These are phyloP conservation scores for Pseudoatta argentina DNA, from an alignment of 1,140 invertebrate genomes.

Conservation along the genomic window DNA sequence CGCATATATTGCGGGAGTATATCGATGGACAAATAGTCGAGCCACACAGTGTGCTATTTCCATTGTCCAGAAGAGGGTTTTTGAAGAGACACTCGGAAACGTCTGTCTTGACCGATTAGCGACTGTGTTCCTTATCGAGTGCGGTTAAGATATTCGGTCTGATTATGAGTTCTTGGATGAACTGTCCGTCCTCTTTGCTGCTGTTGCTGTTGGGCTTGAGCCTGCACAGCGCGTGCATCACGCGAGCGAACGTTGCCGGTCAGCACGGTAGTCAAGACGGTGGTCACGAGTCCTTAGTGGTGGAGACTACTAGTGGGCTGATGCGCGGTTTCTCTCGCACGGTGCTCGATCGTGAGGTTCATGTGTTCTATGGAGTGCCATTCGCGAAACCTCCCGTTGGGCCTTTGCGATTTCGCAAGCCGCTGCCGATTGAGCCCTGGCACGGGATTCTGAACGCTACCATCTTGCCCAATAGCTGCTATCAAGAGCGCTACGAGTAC, in stretches of 20 bases:
- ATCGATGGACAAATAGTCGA: neutral
- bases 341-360: conserved; percentile 93
- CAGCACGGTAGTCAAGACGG: conserved; percentile 71
- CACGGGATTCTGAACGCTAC: conserved; percentile 93
- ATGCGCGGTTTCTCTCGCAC: conserved; percentile 92
- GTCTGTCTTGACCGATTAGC: neutral
- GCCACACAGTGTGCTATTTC: neutral
- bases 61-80: neutral
- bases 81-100: neutral
- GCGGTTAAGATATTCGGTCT: neutral
- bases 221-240: conserved; percentile 34
- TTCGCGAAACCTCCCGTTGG: conserved; percentile 97
- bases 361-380: conserved; percentile 97
- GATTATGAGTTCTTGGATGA: conserved; percentile 59
- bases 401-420: conserved; percentile 94
- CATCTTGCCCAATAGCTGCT: conserved; percentile 93
- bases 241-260: conserved; percentile 57
- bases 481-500: conserved; percentile 94
- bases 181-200: conserved; percentile 38
- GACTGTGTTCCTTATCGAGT: neutral
- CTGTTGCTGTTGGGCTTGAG: conserved; percentile 57
- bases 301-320: conserved; percentile 92
- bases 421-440: conserved; percentile 95
- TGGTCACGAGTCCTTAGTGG: conserved; percentile 90
- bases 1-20: neutral